Base-by-base conservation (phyloP, 2,113 vertebrate genomes). In the Galeopterus variegatus region DNA sequence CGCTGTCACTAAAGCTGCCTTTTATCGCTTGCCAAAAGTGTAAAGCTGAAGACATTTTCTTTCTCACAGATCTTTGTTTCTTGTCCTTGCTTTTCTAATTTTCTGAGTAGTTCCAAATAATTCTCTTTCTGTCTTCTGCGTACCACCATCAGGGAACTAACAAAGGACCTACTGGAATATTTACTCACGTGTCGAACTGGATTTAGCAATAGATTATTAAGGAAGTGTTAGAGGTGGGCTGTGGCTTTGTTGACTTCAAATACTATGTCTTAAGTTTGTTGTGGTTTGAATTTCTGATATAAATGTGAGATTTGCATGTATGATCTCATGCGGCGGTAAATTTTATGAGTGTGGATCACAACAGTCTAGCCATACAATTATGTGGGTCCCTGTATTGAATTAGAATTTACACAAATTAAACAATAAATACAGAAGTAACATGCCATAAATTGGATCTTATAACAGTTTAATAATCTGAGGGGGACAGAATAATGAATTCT, bases 21-120 rank as follows among this genome's bases (percentile, higher is more conserved):
- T 98, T 99, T 97, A 98, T 98, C 79, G 4, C 86, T 87, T 98
- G 98, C 98, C 98, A 98, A 94, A 96, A 97, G 11, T 60, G 88
- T 5, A 73, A 90, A 87, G 73, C 72, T 76, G 0, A 72, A 88
- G 95, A 90, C 11, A 18, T 72, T 98, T 96, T 91, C 69, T 96
- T 87, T 90, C 97, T 97, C 90, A 79, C 79, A 91, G 95, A 97
- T 84, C 93, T 95, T 87, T 3, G 83, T 75, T 95, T 97, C 96
- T 97, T 72, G 95, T 97, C 96, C 97, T 75, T 83, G 96, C 97
- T 98, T 97, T 95, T 89, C 96, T 96, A 64, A 69, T 92, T 96
- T 94, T 36, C 97, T 93, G 67, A 95, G 90, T 84, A 62, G 91
- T 41, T 85, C 93, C 96, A 88, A 88, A 93, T 92, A 79, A 86